Base-by-base conservation (phyloP, 1,140 invertebrate species). In the Vanessa tameamea region DNA sequence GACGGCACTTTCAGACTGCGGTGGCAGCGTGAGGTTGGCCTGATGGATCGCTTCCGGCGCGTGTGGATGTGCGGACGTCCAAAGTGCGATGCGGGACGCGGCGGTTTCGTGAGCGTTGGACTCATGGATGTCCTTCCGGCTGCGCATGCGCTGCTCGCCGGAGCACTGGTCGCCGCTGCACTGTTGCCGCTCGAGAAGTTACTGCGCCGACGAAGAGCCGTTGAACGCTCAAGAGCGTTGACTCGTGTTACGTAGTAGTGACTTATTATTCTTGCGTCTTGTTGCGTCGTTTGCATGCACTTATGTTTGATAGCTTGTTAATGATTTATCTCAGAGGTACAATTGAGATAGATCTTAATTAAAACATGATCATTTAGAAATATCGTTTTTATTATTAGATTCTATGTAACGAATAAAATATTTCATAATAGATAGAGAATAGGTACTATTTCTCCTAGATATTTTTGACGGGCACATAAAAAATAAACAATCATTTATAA, bases 1-100 rank as follows among this genome's bases (percentile, higher is more conserved):
- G 50, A 3, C 13, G 14, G 13, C 50, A 15, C 31, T 37, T 43
- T 43, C 71, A 91, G 89, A 63, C 37, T 91, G 26, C 84, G 89
- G 0, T 91, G 89, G 89, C 87, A 89, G 69, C 87, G 89, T 31
- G 89, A 91, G 78, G 80, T 79, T 69, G 89, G 89, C 0, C 69
- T 91, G 73, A 81, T 87, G 80, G 76, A 66, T 15, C 87, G 82
- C 37, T 74, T 37, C 67, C 78, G 76, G 20, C 84, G 70, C 75
- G 87, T 91, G 76, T 91, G 87, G 89, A 76, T 89, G 83, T 81
- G 80, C 69, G 81, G 87, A 63, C 89, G 88, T 53, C 92, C 94
- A 2, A 88, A 87, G 66, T 94, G 94, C 80, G 92, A 90, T 23
- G 81, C 87, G 13, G 87, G 82, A 47, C 83, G 89, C 6, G 88